phyloP scores from a whole-genome alignment of 1,140 invertebrate genomes.

The Cotesia chilonis region DNA sequence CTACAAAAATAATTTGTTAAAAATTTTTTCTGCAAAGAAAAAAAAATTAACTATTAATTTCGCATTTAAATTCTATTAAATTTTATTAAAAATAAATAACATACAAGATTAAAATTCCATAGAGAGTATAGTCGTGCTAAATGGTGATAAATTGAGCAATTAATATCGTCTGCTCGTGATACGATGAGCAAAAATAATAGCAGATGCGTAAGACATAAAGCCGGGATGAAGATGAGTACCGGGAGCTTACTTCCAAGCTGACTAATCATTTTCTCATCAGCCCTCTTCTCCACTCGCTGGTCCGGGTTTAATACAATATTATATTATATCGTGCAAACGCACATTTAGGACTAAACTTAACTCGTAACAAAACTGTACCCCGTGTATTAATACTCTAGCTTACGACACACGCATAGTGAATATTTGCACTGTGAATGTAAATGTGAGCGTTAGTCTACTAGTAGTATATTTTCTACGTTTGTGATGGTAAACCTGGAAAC shows the following conservation, averaged over 20 bases:
- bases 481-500: constrained; percentile 22
- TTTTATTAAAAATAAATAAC: neutral
- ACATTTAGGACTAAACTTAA: too few species aligned
- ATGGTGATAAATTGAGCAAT: constrained; percentile 7
- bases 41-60: too few species aligned
- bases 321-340: too few species aligned
- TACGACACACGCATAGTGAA: too few species aligned
- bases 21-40: too few species aligned
- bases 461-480: too few species aligned
- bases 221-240: too few species aligned
- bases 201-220: constrained; percentile 6
- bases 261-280: constrained; percentile 23
- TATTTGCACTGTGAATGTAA: too few species aligned
- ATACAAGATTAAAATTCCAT: too few species aligned
- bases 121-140: neutral
- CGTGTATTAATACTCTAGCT: too few species aligned
- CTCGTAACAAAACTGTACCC: neutral
- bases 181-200: neutral
- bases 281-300: constrained; percentile 40
- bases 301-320: neutral
- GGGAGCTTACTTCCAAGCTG: constrained; percentile 1
- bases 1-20: too few species aligned
- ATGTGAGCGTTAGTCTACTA: too few species aligned
- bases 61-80: neutral
- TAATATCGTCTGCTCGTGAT: neutral